Evolutionary conservation across 1,140 invertebrate species (phyloP).

Genomic region (Brachionus paranguensis): DNA sequence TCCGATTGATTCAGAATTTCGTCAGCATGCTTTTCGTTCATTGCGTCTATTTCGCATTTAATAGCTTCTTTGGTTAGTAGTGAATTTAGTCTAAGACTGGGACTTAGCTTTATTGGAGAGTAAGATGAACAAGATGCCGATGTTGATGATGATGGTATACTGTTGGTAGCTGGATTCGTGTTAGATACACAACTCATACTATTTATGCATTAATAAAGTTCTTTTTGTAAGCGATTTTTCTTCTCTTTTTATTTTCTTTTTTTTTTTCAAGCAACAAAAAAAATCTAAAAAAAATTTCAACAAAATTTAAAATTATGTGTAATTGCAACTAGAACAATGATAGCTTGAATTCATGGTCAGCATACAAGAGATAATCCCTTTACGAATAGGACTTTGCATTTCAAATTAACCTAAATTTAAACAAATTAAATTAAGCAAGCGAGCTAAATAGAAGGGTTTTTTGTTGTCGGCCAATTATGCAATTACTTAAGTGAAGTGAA

Average conservation of each 20-base stretch:
- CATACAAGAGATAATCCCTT: slow-evolving; percentile 16
- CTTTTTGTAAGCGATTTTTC: not conserved
- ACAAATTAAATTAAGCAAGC: not conserved
- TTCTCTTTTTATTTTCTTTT: slow-evolving; percentile 5
- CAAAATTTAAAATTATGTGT: not conserved
- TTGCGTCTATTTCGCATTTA: not conserved
- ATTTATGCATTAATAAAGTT: slow-evolving; percentile 25
- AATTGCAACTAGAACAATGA: slow-evolving; percentile 3
- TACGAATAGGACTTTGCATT: not conserved
- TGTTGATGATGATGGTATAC: slow-evolving; percentile 14
- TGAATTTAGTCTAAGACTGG: slow-evolving; percentile 4
- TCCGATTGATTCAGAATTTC: slow-evolving; percentile 5
- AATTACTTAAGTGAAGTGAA: not conserved
- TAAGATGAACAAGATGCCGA: slow-evolving; percentile 19
- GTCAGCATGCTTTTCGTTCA: slow-evolving; percentile 2
- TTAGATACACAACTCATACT: slow-evolving; percentile 29
- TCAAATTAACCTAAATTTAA: slow-evolving; percentile 32
- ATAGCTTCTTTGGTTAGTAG: not conserved
- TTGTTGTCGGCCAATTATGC: not conserved
- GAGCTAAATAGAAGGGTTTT: not conserved
- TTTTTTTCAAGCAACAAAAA: not conserved
- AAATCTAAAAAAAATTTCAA: not conserved
- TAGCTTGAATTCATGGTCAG: slow-evolving; percentile 9
- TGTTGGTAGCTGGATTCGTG: not conserved
- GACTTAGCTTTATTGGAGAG: not conserved